A percentile compares a stretch with the other conserved stretches of the same genome.
Conservation (phyloP, 2,113 vertebrate species). For the Apodemus sylvaticus region DNA sequence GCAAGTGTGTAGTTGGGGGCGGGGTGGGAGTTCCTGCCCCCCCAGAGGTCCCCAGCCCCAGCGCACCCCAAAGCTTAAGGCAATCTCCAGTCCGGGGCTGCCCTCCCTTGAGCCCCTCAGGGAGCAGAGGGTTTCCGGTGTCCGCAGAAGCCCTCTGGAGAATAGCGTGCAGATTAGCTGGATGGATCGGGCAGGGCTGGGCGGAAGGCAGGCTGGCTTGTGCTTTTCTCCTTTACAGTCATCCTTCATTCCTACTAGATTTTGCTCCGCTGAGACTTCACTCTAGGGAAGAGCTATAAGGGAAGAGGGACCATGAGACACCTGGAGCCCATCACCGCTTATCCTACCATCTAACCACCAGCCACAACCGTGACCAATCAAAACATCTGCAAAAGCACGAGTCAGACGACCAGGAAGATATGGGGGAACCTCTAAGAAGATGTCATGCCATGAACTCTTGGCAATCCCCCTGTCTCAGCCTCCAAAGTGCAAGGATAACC, state of each 20-base stretch:
- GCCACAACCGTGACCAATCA: background rate
- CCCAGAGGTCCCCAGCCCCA: background rate
- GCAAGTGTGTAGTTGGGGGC: background rate
- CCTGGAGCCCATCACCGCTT: background rate
- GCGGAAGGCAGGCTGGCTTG: background rate
- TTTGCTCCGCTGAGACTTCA: constrained; percentile 78
- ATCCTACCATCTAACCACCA: background rate
- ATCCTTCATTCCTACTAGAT: constrained; percentile 58
- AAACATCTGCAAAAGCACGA: background rate
- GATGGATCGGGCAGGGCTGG: background rate
- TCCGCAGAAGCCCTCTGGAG: background rate
- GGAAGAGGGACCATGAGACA: background rate
- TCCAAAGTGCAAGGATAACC: background rate
- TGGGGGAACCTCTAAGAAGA: too few relatives aligned
- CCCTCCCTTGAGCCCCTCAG: background rate
- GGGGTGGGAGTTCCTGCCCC: background rate
- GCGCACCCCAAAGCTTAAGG: constrained; percentile 9
- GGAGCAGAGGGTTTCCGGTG: background rate
- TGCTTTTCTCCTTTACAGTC: background rate
- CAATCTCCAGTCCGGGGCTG: constrained; percentile 47
- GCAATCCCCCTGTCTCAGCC: background rate
- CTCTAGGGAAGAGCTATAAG: constrained; percentile 84
- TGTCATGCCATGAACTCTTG: background rate
- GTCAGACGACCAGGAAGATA: background rate
- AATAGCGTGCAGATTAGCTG: background rate